Evolutionary conservation across 2,888 invertebrate genomes (phyloP).

Genomic region (Pseudococcus longispinus): DNA sequence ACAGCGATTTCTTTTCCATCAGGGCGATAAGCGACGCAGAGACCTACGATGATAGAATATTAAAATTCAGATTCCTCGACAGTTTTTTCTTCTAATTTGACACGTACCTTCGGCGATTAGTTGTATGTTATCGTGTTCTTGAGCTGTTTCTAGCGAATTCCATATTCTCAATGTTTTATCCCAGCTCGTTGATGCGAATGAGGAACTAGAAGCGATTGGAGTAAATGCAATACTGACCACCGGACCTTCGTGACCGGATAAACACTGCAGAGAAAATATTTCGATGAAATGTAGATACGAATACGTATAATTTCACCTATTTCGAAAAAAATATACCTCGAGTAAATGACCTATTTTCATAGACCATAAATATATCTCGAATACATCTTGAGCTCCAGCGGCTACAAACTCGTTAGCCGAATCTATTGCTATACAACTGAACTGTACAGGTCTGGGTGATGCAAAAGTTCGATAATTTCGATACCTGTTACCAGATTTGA

Average conservation of each 20-base stretch:
- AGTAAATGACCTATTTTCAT: conserved; percentile 89
- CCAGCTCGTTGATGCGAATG: conserved; percentile 90
- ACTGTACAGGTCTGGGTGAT: conserved; percentile 89
- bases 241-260: conserved; percentile 93
- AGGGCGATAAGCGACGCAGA: conserved; percentile 85
- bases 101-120: conserved; percentile 71
- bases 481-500: conserved; percentile 70
- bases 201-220: conserved; percentile 74
- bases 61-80: neutral
- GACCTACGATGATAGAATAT: conserved; percentile 64
- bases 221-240: conserved; percentile 83
- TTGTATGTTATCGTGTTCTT: conserved; percentile 81
- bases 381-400: conserved; percentile 93
- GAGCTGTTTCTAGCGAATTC: conserved; percentile 86
- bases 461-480: conserved; percentile 97
- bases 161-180: conserved; percentile 91
- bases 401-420: conserved; percentile 89
- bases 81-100: neutral
- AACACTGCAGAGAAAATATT: conserved; percentile 66
- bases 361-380: conserved; percentile 96
- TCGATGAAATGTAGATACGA: neutral
- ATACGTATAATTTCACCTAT: neutral
- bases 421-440: conserved; percentile 88
- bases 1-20: conserved; percentile 93
- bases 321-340: conserved; percentile 69